Evolutionary conservation across 2,113 vertebrate species (phyloP).

Genomic region (Triplophysa tibetana): DNA sequence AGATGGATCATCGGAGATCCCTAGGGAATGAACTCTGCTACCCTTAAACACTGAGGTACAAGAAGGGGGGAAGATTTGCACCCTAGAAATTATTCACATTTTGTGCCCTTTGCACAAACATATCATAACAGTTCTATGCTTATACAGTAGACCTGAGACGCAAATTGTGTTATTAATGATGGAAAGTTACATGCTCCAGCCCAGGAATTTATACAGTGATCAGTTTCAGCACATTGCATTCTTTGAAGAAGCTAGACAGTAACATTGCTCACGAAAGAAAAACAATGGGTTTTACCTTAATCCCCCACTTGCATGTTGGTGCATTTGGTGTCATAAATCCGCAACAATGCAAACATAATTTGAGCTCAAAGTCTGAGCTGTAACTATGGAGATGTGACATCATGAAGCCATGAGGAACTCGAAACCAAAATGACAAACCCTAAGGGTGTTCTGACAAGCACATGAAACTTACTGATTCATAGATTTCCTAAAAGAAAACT

Average conservation of each 20-base stretch:
- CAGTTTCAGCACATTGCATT: neutral
- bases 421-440: constrained; percentile 1
- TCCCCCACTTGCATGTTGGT: neutral
- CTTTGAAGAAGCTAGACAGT: neutral
- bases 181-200: constrained; percentile 27
- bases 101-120: neutral
- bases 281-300: constrained; percentile 2
- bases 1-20: neutral
- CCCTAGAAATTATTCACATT: constrained; percentile 7
- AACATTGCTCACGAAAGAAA: neutral
- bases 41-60: neutral
- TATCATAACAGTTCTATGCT: constrained; percentile 19
- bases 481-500: neutral
- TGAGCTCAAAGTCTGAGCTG: constrained; percentile 31
- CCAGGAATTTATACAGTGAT: constrained; percentile 26
- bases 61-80: neutral
- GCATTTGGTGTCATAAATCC: neutral
- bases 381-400: constrained; percentile 54
- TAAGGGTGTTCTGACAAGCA: constrained; percentile 2
- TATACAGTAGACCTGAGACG: neutral
- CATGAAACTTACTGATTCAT: neutral
- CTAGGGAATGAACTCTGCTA: neutral
- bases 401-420: neutral
- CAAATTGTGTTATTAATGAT: constrained; percentile 32
- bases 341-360: constrained; percentile 32